A percentile compares a stretch with the other conserved stretches of the same genome.
Conservation (phyloP, 2,888 invertebrate genomes). For the Scotopteryx bipunctaria region DNA sequence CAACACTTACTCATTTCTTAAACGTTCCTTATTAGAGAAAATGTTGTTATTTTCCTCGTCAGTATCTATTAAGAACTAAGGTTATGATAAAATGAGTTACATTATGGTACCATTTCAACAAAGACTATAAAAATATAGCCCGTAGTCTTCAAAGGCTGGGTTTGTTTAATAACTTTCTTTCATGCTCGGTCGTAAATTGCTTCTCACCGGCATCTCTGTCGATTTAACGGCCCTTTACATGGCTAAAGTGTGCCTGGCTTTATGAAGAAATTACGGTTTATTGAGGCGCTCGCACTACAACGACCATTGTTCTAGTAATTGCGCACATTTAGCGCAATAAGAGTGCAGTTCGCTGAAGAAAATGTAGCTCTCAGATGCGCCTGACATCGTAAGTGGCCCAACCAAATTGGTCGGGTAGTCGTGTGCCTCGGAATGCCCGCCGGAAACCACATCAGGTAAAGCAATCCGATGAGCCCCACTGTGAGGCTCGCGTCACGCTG, state of each 20-base stretch:
- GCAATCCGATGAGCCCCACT: slow-evolving; percentile 50
- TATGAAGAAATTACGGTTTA: slow-evolving; percentile 53
- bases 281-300: slow-evolving; percentile 27
- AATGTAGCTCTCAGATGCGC: slow-evolving; percentile 8
- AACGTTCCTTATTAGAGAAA: not conserved
- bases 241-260: slow-evolving; percentile 49
- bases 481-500: slow-evolving; percentile 34
- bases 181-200: slow-evolving; percentile 63
- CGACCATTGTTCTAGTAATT: slow-evolving; percentile 43
- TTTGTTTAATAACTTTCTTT: slow-evolving; percentile 62
- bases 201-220: slow-evolving; percentile 56
- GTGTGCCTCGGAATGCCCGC: slow-evolving; percentile 57
- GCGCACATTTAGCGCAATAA: slow-evolving; percentile 20
- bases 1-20: no score
- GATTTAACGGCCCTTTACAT: slow-evolving; percentile 60
- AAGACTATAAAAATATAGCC: slow-evolving; percentile 50
- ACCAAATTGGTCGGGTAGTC: slow-evolving; percentile 17
- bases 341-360: slow-evolving; percentile 5
- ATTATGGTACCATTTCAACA: slow-evolving; percentile 18
- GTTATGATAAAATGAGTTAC: not conserved
- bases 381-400: slow-evolving; percentile 17
- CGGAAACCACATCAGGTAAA: slow-evolving; percentile 75
- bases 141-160: slow-evolving; percentile 50
- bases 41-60: not conserved
- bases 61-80: not conserved